phyloP scores from a whole-genome alignment of 2,113 vertebrate genomes.

The Lathamus discolor region DNA sequence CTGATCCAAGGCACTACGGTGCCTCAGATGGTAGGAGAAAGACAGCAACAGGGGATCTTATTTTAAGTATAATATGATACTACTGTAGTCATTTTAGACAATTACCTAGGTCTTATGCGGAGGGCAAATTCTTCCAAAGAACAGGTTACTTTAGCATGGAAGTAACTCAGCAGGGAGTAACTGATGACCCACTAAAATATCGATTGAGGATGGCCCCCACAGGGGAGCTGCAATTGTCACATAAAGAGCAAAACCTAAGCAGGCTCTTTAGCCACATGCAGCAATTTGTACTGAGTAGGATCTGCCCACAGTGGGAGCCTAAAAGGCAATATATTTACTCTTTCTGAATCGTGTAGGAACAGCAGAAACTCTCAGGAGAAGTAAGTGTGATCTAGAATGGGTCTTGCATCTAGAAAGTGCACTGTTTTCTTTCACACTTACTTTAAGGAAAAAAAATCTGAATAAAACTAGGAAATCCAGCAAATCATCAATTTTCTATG shows the following conservation, averaged over 20 bases:
- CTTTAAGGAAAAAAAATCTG: background rate
- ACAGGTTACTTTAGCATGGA: background rate
- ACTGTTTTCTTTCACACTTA: background rate
- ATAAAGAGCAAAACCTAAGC: background rate
- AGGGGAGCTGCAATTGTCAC: background rate
- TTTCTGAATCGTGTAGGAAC: background rate
- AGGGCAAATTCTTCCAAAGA: background rate
- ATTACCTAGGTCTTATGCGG: background rate
- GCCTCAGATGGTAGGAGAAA: background rate
- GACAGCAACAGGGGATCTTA: background rate
- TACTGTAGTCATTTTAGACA: background rate
- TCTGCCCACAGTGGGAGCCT: background rate
- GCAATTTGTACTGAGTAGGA: background rate
- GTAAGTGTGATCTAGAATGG: background rate
- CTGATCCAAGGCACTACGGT: background rate
- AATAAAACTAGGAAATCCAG: background rate
- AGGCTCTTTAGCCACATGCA: background rate
- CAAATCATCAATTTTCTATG: background rate
- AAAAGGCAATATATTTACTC: background rate
- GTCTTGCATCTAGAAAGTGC: background rate
- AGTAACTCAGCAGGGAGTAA: background rate
- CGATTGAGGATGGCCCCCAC: background rate
- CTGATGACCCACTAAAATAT: conserved; percentile 1
- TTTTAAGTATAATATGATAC: background rate
- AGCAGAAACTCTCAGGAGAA: background rate